phyloP scores from a whole-genome alignment of 2,113 vertebrate species.

The Gymnobelideus leadbeateri region DNA sequence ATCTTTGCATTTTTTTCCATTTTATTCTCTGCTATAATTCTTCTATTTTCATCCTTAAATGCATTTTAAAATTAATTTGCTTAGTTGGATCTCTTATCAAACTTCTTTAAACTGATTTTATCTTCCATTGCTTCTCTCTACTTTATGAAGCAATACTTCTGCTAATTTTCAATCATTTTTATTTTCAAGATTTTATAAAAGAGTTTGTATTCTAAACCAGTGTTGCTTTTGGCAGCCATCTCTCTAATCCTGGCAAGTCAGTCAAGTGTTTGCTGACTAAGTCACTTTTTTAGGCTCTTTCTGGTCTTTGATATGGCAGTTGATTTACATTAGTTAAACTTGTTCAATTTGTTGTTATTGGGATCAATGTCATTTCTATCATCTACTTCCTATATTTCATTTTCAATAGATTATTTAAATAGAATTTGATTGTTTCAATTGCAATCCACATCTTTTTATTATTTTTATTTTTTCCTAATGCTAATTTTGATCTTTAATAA shows the following conservation, averaged over 20 bases:
- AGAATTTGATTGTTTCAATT: background rate
- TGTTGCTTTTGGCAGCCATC: background rate
- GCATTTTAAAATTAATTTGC: too few relatives aligned
- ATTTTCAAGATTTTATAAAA: background rate
- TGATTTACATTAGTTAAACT: background rate
- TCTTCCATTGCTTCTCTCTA: background rate
- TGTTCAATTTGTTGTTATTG: background rate
- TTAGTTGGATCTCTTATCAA: background rate
- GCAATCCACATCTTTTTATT: background rate
- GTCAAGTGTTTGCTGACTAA: background rate
- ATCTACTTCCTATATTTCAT: background rate
- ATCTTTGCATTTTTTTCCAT: too few relatives aligned
- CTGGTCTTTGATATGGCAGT: background rate
- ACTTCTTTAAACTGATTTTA: background rate
- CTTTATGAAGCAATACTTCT: background rate
- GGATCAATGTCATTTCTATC: background rate
- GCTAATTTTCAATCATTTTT: background rate
- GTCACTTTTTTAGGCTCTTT: background rate
- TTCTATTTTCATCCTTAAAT: too few relatives aligned
- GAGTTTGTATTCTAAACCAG: background rate
- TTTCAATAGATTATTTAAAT: background rate
- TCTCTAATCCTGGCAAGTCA: background rate
- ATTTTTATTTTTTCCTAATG: background rate
- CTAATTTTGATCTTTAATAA: background rate
- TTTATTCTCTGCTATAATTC: too few relatives aligned